Evolutionary conservation across 30 jellyfish, hydroid and myxozoan genomes (phyloP), one percentile per base, ranked within the genome.

Genomic region (Cassiopea andromeda): DNA sequence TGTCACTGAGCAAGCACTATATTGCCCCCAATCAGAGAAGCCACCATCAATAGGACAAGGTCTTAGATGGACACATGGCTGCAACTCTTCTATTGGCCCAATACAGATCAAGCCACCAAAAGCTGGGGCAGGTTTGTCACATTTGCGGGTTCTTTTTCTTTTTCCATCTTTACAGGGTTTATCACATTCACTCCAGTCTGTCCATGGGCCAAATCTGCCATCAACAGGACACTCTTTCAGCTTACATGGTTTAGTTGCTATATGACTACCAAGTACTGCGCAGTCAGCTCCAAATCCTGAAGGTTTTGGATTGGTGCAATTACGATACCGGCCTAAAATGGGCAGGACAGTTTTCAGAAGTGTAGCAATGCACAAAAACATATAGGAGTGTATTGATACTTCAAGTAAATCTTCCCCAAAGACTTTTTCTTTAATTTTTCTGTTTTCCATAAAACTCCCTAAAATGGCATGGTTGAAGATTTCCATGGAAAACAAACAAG

Each of bases 21-120:
- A 92, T 3, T 43, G 68, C 13, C 88, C 90, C 98, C 98, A 92
- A 44, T 86, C 80, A 15, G 95, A 57, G 48, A 82, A 79, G 48
- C 96, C 93, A 14, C 98, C 98, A 81, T 92, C 93, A 47, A 92
- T 76, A 4, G 93, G 93, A 43, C 98, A 92, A 0, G 98, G 98
- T 43, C 46, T 81, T 38, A 85, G 38, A 59, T 73, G 86, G 44
- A 72, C 15, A 60, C 98, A 92, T 77, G 71, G 85, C 83, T 85
- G 87, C 44, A 83, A 72, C 66, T 92, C 98, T 67, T 72, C 89
- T 9, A 44, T 17, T 9, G 45, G 46, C 3, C 84, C 88, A 16
- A 9, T 16, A 69, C 98, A 93, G 16, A 49, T 59, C 1, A 7
- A 13, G 64, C 98, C 98, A 66, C 97, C 95, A 75, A 45, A 17